Evolutionary conservation across 2,888 invertebrate species (phyloP).

Genomic region (Scaptomyza reducta): DNA sequence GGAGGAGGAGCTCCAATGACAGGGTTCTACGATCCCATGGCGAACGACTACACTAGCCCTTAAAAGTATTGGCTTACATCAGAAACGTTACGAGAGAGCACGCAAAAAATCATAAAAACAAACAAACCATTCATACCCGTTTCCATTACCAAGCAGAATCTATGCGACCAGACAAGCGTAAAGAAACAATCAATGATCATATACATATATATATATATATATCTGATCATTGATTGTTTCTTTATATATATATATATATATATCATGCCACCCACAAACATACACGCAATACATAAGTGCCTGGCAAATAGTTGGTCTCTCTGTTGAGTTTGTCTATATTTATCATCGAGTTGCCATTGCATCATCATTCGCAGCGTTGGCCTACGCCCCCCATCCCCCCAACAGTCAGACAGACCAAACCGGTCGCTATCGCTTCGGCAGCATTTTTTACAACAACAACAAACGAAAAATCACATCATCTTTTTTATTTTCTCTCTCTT

Average conservation of each 20-base stretch:
- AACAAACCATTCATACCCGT: background rate
- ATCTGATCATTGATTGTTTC: no score
- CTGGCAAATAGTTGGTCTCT: slow-evolving; percentile 12
- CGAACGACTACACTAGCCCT: background rate
- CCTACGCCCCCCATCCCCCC: slow-evolving; percentile 32
- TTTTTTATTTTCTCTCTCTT: slow-evolving; percentile 1
- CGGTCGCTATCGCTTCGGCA: slow-evolving; percentile 32
- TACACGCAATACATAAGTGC: background rate
- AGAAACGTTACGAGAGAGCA: background rate
- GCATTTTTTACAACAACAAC: background rate
- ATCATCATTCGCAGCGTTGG: slow-evolving; percentile 63
- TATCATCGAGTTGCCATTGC: slow-evolving; percentile 63
- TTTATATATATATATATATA: no score
- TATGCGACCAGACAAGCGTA: slow-evolving; percentile 38
- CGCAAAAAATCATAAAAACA: background rate
- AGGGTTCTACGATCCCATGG: no score
- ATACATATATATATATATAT: no score
- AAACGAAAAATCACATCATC: slow-evolving; percentile 12
- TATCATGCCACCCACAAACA: background rate
- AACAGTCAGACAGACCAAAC: slow-evolving; percentile 23
- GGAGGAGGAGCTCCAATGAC: no score
- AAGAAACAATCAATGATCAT: slow-evolving; percentile 41
- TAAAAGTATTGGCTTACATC: slow-evolving; percentile 7
- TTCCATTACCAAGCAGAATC: slow-evolving; percentile 4
- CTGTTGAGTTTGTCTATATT: slow-evolving; percentile 60